Conservation (phyloP, 2,888 invertebrate species). For the Limnephilus rhombicus region DNA sequence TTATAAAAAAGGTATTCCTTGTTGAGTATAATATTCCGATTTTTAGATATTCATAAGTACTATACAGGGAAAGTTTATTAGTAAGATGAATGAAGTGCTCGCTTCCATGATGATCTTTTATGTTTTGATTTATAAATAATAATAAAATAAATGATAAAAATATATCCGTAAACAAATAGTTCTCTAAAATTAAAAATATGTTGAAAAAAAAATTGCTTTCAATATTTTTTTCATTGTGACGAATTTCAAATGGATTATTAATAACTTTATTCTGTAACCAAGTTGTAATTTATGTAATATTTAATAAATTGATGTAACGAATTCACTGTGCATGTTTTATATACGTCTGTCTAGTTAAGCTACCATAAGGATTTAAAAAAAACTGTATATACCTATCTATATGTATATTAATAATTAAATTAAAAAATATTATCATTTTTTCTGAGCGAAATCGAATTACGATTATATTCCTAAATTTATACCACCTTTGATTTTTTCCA, state of each 20-base stretch:
- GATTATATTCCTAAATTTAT: background rate
- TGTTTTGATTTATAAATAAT: constrained; percentile 6
- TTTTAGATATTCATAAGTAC: constrained; percentile 10
- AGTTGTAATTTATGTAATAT: constrained; percentile 19
- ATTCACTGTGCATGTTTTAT: constrained; percentile 11
- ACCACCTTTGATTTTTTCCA: too few species aligned
- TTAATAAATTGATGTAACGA: constrained; percentile 12
- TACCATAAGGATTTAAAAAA: background rate
- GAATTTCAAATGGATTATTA: constrained; percentile 44
- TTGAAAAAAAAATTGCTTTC: background rate
- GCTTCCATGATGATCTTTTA: background rate
- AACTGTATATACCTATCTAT: background rate
- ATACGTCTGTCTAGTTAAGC: constrained; percentile 13
- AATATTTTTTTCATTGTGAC: constrained; percentile 9
- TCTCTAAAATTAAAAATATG: background rate
- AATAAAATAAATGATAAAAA: background rate
- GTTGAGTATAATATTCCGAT: constrained; percentile 4
- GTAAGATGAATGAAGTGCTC: constrained; percentile 6
- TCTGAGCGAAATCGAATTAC: background rate
- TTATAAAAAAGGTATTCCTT: background rate
- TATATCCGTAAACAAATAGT: background rate
- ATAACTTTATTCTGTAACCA: constrained; percentile 22
- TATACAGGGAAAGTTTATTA: constrained; percentile 36
- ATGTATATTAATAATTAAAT: too few species aligned
- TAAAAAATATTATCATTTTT: background rate